Conservation (phyloP, 2,888 invertebrate species). For the Harmothoe impar region DNA sequence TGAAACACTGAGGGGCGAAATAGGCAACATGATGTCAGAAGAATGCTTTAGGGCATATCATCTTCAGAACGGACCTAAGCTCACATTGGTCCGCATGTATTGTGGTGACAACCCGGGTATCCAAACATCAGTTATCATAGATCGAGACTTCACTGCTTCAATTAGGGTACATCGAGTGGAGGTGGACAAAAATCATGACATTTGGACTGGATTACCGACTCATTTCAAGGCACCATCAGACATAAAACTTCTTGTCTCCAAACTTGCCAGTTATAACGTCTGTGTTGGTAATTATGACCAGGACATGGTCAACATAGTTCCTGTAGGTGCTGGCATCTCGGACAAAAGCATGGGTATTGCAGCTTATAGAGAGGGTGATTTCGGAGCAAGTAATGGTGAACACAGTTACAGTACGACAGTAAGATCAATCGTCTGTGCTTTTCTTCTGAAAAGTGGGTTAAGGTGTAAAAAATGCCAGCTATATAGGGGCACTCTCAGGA, state of each 20-base stretch:
- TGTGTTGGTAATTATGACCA: conserved; percentile 18
- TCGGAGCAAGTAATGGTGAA: neutral
- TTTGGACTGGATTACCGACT: neutral
- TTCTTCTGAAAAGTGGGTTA: neutral
- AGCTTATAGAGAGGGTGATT: conserved; percentile 42
- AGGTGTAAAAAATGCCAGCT: conserved; percentile 18
- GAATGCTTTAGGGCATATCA: too few species aligned
- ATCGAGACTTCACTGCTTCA: too few species aligned
- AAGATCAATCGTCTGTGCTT: neutral
- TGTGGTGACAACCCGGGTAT: too few species aligned
- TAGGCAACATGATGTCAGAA: too few species aligned
- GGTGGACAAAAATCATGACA: conserved; percentile 17
- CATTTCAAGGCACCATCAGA: neutral
- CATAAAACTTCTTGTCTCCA: neutral
- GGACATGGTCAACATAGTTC: neutral
- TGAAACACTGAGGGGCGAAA: too few species aligned
- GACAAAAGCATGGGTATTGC: neutral
- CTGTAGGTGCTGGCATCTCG: too few species aligned
- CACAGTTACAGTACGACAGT: neutral
- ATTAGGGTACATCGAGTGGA: too few species aligned
- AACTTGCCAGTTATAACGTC: neutral
- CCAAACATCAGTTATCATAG: too few species aligned
- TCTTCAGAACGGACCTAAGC: too few species aligned
- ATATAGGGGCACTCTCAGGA: conserved; percentile 35
- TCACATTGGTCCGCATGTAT: too few species aligned